A percentile compares a stretch with the other conserved stretches of the same genome.
phyloP scores from a whole-genome alignment of 2,797 vertebrate genomes.

The Phataginus tricuspis region DNA sequence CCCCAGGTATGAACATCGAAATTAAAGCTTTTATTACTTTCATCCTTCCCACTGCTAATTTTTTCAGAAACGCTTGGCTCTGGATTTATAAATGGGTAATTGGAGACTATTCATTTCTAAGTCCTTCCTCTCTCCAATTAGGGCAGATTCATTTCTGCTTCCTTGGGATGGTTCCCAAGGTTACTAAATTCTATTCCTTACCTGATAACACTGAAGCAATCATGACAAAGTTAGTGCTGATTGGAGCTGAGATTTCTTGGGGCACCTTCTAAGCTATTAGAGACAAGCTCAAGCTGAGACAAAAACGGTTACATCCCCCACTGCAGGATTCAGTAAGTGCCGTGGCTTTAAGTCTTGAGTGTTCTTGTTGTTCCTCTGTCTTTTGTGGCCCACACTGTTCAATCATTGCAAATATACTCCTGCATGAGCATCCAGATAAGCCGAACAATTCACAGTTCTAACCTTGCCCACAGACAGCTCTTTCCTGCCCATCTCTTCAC shows the following conservation, averaged over 20 bases:
- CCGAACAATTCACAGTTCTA: background rate
- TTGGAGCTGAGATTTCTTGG: slow-evolving; percentile 9
- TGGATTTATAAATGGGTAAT: slow-evolving; percentile 68
- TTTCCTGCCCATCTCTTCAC: background rate
- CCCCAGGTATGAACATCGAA: slow-evolving; percentile 48
- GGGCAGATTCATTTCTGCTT: slow-evolving; percentile 66
- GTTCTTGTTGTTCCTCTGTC: background rate
- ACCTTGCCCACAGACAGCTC: background rate
- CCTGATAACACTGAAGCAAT: slow-evolving; percentile 43
- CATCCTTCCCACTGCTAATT: slow-evolving; percentile 55
- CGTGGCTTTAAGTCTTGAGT: background rate
- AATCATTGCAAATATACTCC: background rate
- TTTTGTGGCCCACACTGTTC: background rate
- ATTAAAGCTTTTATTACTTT: slow-evolving; percentile 58
- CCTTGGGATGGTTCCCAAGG: slow-evolving; percentile 63
- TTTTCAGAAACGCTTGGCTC: slow-evolving; percentile 59
- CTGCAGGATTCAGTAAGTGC: background rate
- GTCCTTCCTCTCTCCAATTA: slow-evolving; percentile 70
- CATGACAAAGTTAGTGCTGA: slow-evolving; percentile 52
- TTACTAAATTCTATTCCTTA: slow-evolving; percentile 71
- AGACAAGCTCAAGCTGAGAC: slow-evolving; percentile 26
- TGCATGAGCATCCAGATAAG: background rate
- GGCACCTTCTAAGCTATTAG: background rate
- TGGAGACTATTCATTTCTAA: slow-evolving; percentile 72
- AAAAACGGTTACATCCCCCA: background rate